These are phyloP conservation scores for Dolomedes plantarius DNA, from an alignment of 2,888 invertebrate species.

Conservation along the genomic window DNA sequence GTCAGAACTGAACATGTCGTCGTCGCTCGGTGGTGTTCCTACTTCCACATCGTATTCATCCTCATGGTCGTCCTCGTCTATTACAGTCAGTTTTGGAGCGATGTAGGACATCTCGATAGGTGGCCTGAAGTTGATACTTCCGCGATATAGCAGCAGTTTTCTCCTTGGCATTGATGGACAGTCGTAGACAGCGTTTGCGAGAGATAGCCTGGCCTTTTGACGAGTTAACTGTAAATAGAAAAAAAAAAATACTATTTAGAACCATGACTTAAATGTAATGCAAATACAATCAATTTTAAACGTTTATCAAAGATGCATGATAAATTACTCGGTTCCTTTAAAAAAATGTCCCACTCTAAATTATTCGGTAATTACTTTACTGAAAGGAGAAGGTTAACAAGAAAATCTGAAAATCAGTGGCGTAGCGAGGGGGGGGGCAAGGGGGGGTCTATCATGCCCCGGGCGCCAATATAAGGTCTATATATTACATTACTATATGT, in stretches of 20 bases:
- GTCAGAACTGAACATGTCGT: slow-evolving; percentile 41
- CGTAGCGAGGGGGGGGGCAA: too few species aligned
- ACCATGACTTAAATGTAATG: too few species aligned
- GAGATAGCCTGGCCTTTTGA: slow-evolving; percentile 93
- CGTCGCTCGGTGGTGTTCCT: slow-evolving; percentile 48
- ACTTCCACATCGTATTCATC: slow-evolving; percentile 63
- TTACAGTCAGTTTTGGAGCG: slow-evolving; percentile 78
- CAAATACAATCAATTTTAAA: too few species aligned
- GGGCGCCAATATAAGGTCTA: too few species aligned
- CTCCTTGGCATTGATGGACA: slow-evolving; percentile 84
- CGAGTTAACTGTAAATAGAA: slow-evolving; percentile 77
- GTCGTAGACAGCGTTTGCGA: slow-evolving; percentile 91
- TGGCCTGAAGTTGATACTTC: slow-evolving; percentile 77
- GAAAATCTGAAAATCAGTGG: too few species aligned
- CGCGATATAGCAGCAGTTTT: slow-evolving; percentile 59
- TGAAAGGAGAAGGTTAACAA: too few species aligned
- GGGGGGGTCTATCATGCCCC: too few species aligned
- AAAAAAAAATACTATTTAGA: background rate
- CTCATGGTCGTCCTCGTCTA: slow-evolving; percentile 75
- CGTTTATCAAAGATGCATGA: too few species aligned
- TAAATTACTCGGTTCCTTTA: too few species aligned
- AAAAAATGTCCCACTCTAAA: too few species aligned
- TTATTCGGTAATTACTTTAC: too few species aligned
- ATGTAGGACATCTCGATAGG: slow-evolving; percentile 78
- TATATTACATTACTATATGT: too few species aligned